Base-by-base conservation (phyloP, 2,797 vertebrate genomes). In the Diglossa cyanea region DNA sequence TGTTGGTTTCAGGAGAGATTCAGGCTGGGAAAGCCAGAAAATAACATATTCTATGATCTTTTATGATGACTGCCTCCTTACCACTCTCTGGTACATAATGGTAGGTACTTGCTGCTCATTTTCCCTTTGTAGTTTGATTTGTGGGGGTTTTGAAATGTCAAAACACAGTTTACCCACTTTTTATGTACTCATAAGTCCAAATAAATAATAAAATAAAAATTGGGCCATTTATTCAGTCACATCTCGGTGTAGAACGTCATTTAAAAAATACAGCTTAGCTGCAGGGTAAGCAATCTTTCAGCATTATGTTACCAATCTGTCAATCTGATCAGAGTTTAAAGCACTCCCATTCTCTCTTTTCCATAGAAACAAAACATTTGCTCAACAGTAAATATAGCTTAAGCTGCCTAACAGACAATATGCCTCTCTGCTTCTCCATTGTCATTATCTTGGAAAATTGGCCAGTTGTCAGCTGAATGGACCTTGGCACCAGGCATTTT, bases 151-250 rank as follows among this genome's bases (percentile, higher is more conserved):
- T 71, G 87, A 95, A 79, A 88, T 58, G 92, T 95, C 80, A 88
- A 94, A 95, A 85, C 71, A 93, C 51, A 75, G 62, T 92, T 96
- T 95, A 88, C 37, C 37, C 37, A 73, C 31, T 67, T 90, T 90
- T 90, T 90, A 90, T 93, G 73, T n/a, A 57, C 30, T 73, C 83
- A 92, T 71, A 95, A 92, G 88, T 95, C 63, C 55, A 86, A 82
- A 93, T 86, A 97, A 95, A 94, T 93, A 90, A 88, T 88, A 90
- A 79, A 92, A 93, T 67, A 95, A 88, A 92, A 95, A 77, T 58
- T 18, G 50, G 14, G n/a, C 72, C 75, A 91, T 93, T 95, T 95
- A 87, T 95, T 89, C 86, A 93, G 86, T 77, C 71, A 82, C 71
- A 86, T 92, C 90, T 93, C 0, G 0, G 45, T 28, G 17, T 78